phyloP scores from a whole-genome alignment of 2,888 invertebrate species.

The Meta bourneti region DNA sequence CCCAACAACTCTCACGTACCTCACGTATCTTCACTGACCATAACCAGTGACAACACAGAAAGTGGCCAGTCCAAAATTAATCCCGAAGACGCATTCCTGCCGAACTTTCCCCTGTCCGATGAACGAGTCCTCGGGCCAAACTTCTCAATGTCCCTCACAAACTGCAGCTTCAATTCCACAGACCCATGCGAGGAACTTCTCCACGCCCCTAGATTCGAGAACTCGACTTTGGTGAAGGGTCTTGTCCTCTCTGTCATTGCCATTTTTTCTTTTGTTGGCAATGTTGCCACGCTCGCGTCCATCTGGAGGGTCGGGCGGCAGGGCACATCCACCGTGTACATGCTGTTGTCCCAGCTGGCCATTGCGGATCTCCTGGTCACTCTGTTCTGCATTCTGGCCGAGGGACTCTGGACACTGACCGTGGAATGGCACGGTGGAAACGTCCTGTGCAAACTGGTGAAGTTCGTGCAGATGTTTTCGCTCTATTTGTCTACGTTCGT shows the following conservation, averaged over 20 bases:
- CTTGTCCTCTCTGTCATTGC: slow-evolving; percentile 87
- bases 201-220: slow-evolving; percentile 85
- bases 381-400: slow-evolving; percentile 89
- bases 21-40: not conserved
- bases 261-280: slow-evolving; percentile 87
- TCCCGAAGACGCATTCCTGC: not conserved
- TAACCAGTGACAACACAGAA: too few relatives aligned
- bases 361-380: slow-evolving; percentile 91
- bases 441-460: slow-evolving; percentile 88
- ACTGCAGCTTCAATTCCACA: slow-evolving; percentile 6
- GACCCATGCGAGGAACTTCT: not conserved
- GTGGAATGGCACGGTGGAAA: slow-evolving; percentile 91
- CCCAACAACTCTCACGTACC: not conserved
- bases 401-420: slow-evolving; percentile 88
- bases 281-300: slow-evolving; percentile 88
- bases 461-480: slow-evolving; percentile 90
- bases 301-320: slow-evolving; percentile 85
- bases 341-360: slow-evolving; percentile 90
- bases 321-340: slow-evolving; percentile 83
- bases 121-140: not conserved
- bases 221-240: slow-evolving; percentile 85
- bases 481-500: slow-evolving; percentile 91
- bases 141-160: not conserved
- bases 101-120: slow-evolving; percentile 1
- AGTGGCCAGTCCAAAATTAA: too few relatives aligned